Evolutionary conservation across 1,140 invertebrate genomes (phyloP).

Genomic region (Drosophila elegans): DNA sequence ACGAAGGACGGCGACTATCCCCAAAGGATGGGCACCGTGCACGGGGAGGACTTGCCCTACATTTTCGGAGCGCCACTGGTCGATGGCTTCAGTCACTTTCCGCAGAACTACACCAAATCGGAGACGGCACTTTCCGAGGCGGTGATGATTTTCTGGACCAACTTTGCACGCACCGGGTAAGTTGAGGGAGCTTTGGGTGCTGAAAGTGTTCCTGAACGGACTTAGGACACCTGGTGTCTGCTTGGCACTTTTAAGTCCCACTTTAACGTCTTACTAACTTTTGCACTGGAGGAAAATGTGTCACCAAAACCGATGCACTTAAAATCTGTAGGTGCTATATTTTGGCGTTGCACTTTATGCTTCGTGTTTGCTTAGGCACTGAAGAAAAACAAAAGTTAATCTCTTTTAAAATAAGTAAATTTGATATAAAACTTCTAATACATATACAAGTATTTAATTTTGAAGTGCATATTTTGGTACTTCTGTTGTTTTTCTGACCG

Average conservation of each 20-base stretch:
- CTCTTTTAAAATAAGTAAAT: too few species aligned
- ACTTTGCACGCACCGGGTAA: slow-evolving; percentile 98
- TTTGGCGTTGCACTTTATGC: too few species aligned
- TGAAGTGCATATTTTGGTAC: too few species aligned
- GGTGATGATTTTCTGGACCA: slow-evolving; percentile 97
- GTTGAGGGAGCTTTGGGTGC: slow-evolving; percentile 73
- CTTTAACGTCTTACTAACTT: slow-evolving; percentile 24
- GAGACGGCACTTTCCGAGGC: slow-evolving; percentile 95
- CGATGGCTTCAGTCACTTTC: slow-evolving; percentile 92
- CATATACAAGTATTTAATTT: too few species aligned
- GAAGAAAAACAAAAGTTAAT: too few species aligned
- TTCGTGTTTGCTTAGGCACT: too few species aligned
- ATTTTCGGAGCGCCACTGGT: slow-evolving; percentile 93
- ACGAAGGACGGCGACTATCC: slow-evolving; percentile 96
- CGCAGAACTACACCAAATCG: slow-evolving; percentile 94
- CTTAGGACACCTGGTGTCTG: slow-evolving; percentile 50
- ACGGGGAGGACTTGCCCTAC: slow-evolving; percentile 97
- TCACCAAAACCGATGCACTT: too few species aligned
- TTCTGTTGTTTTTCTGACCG: too few species aligned
- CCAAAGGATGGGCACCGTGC: slow-evolving; percentile 94
- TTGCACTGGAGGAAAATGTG: slow-evolving; percentile 16
- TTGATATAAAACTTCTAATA: too few species aligned
- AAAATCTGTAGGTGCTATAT: too few species aligned
- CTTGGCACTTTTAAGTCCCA: slow-evolving; percentile 33
- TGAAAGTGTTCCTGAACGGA: slow-evolving; percentile 33